Percentiles rank a stretch among this genome's conserved stretches.
These are phyloP conservation scores for Corythaeola cristata DNA, from an alignment of 2,113 vertebrate species.

Conservation along the genomic window DNA sequence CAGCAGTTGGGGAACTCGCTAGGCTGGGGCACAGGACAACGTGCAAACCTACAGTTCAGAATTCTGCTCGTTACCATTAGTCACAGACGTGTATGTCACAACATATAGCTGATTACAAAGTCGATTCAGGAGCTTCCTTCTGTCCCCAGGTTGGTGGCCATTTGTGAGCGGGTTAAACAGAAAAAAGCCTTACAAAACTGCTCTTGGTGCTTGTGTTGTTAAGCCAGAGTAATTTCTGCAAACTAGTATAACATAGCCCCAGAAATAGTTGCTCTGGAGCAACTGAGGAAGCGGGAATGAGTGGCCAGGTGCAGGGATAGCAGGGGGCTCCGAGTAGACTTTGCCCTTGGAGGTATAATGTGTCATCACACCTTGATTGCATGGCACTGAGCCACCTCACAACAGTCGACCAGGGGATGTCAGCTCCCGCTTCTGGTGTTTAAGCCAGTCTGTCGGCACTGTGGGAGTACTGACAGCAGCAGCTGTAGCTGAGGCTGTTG, in stretches of 20 bases:
- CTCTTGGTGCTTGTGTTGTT: not conserved
- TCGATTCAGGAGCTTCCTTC: not conserved
- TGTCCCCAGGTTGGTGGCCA: not conserved
- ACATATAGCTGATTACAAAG: not conserved
- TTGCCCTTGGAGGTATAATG: not conserved
- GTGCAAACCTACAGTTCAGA: not conserved
- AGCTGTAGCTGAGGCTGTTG: not conserved
- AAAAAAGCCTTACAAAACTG: not conserved
- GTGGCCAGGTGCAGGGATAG: not conserved
- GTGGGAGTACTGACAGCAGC: not conserved
- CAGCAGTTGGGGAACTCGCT: not conserved
- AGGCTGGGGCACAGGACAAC: not conserved
- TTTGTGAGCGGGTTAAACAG: not conserved
- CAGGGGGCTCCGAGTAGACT: accelerated
- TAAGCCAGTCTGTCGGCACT: not conserved
- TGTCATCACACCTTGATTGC: not conserved
- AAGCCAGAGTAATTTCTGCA: not conserved
- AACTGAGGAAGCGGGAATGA: not conserved
- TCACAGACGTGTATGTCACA: not conserved
- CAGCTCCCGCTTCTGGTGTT: not conserved
- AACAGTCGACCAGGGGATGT: not conserved
- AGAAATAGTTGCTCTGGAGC: not conserved
- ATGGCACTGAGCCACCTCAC: not conserved
- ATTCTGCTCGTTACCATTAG: not conserved
- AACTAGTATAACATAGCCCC: not conserved